These are phyloP conservation scores for Dascyllus trimaculatus DNA, from an alignment of 2,113 vertebrate genomes.

Conservation along the genomic window DNA sequence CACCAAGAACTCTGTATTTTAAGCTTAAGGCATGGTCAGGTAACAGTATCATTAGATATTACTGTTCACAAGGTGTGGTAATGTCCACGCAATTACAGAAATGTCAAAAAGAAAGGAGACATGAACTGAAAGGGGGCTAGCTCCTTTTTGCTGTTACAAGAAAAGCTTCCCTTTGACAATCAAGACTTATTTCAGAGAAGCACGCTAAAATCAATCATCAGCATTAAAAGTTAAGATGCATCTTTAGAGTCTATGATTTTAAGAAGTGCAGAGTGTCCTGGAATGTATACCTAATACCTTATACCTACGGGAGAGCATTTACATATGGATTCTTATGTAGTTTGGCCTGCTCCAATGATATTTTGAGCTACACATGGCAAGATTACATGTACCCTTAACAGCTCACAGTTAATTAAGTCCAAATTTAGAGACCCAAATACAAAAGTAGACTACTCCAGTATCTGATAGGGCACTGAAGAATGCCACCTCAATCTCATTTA, in stretches of 20 bases:
- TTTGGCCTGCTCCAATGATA: neutral
- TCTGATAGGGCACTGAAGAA: constrained; percentile 1
- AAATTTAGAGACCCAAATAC: constrained; percentile 13
- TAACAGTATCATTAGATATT: constrained; percentile 51
- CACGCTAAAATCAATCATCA: constrained; percentile 1
- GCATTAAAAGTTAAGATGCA: neutral
- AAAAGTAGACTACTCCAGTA: neutral
- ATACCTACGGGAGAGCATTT: constrained; percentile 31
- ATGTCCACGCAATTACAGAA: constrained; percentile 37
- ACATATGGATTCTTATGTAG: neutral
- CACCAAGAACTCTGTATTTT: constrained; percentile 51
- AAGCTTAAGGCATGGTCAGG: constrained; percentile 73
- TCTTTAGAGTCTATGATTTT: constrained; percentile 10
- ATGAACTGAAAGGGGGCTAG: neutral
- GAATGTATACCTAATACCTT: constrained; percentile 57
- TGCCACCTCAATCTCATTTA: neutral
- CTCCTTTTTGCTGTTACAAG: neutral
- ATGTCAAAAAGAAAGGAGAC: neutral
- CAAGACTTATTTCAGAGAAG: constrained; percentile 6
- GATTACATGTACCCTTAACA: neutral
- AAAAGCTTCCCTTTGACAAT: constrained; percentile 33
- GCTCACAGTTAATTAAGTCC: constrained; percentile 5
- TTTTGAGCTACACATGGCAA: neutral
- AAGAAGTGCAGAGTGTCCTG: constrained; percentile 46
- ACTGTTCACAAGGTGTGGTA: constrained; percentile 21